phyloP scores from a whole-genome alignment of 2,888 invertebrate species.

The Andrena trimmerana region DNA sequence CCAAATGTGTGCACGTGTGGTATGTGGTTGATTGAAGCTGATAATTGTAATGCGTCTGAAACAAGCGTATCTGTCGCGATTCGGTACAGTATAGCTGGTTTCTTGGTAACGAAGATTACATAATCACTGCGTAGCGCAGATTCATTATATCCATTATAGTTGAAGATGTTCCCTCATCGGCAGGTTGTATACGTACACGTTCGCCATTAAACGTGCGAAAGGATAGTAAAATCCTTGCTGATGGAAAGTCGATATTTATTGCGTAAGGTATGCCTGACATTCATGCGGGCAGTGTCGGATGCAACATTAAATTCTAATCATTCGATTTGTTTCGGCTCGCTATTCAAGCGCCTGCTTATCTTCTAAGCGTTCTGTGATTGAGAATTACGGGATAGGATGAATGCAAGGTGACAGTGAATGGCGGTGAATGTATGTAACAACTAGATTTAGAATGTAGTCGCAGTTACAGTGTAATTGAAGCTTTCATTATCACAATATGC shows the following conservation, averaged over 20 bases:
- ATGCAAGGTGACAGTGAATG: not conserved
- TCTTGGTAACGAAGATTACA: slow-evolving; percentile 63
- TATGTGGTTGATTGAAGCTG: not conserved
- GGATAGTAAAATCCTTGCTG: not conserved
- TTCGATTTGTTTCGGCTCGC: not conserved
- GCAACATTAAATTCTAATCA: not conserved
- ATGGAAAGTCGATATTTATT: not conserved
- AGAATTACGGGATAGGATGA: not conserved
- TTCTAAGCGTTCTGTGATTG: not conserved
- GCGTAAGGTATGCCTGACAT: not conserved
- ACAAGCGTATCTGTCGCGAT: not conserved
- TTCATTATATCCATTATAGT: slow-evolving; percentile 28
- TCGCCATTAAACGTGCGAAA: not conserved
- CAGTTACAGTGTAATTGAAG: no score
- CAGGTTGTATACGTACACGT: not conserved
- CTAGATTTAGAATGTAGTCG: no score
- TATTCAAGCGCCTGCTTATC: not conserved
- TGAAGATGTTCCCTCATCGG: slow-evolving; percentile 3
- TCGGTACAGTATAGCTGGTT: slow-evolving; percentile 29
- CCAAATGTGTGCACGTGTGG: no score
- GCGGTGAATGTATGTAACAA: no score
- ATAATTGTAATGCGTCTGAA: not conserved
- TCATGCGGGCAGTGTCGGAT: not conserved
- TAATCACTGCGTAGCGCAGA: slow-evolving; percentile 61
- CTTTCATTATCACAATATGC: no score